Evolutionary conservation across 2,888 invertebrate genomes (phyloP).

Genomic region (Busseola fusca): DNA sequence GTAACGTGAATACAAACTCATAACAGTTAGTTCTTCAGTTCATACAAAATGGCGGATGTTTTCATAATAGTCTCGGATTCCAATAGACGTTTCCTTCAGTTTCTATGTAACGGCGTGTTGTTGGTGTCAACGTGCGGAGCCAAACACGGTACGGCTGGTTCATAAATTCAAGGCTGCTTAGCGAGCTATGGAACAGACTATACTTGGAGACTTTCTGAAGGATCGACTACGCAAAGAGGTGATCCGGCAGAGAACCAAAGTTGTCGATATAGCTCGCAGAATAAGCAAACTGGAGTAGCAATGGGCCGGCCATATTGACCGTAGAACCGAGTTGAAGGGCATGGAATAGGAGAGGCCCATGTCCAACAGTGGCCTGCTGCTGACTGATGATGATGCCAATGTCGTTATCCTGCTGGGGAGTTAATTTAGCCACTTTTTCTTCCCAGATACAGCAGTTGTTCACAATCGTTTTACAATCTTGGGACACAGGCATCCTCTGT

Average conservation of each 20-base stretch:
- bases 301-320: not conserved
- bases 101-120: constrained; percentile 14
- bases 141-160: not conserved
- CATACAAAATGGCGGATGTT: constrained; percentile 36
- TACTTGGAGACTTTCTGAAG: not conserved
- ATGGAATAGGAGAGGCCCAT: not conserved
- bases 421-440: not conserved
- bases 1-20: constrained; percentile 1
- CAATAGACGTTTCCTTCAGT: constrained; percentile 22
- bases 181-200: not conserved
- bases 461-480: too few relatives aligned
- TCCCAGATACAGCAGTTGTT: not conserved
- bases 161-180: not conserved
- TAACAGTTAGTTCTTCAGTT: constrained; percentile 13
- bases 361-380: not conserved
- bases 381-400: not conserved
- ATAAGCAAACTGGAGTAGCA: not conserved
- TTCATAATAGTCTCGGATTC: constrained; percentile 33
- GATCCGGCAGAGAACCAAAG: not conserved
- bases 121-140: not conserved
- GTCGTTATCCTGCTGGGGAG: not conserved
- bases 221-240: not conserved
- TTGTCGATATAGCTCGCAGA: not conserved
- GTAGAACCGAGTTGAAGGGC: not conserved
- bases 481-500: too few relatives aligned